Evolutionary conservation across 2,888 invertebrate species (phyloP), one percentile per base, ranked within the genome.

Genomic region (Coremacera marginata): DNA sequence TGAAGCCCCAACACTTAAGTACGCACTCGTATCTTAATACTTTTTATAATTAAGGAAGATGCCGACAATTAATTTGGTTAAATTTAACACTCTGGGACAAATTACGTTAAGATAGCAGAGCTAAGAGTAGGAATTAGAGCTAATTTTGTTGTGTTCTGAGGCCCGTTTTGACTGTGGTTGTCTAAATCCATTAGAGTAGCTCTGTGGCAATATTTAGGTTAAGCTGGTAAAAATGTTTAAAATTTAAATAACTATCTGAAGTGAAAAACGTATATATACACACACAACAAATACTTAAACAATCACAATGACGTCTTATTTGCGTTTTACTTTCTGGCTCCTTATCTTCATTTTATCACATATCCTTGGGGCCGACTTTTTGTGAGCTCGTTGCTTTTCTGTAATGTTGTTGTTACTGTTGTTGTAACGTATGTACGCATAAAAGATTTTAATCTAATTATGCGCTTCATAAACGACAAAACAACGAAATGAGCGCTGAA

Each of bases 361-460:
- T 63, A 34, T 31, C 34, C 27, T 62, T 62, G 34, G 34, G 31
- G 7, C 22, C 37, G 14, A 19, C 8, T 67, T 67, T 19, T 37
- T 67, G 34, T 67, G 9, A 16, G 19, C 8, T 67, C 11, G 67
- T 19, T 37, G 2, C 49, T 67, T 60, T 37, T 2, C 34, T 14
- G 31, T 37, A 4, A 34, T 16, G 65, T 65, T 65, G 16, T 65
- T 65, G 37, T 65, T 25, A 5, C 19, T 68, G 19, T 68, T 68
- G 37, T 68, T 68, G 44, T 51, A 60, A 70, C 68, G 49, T 52
- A 65, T 70, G 57, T 65, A 78, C 73, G 73, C 77, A 80, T 70
- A 77, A 67, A 76, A 67, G 80, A 77, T 70, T 78, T 77, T 77
- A 77, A 80, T 80, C 75, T 80, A 78, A 80, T 80, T 80, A 80